A percentile compares a stretch with the other conserved stretches of the same genome.
phyloP scores from a whole-genome alignment of 2,113 vertebrate species.

The Lamprologus speciosus region DNA sequence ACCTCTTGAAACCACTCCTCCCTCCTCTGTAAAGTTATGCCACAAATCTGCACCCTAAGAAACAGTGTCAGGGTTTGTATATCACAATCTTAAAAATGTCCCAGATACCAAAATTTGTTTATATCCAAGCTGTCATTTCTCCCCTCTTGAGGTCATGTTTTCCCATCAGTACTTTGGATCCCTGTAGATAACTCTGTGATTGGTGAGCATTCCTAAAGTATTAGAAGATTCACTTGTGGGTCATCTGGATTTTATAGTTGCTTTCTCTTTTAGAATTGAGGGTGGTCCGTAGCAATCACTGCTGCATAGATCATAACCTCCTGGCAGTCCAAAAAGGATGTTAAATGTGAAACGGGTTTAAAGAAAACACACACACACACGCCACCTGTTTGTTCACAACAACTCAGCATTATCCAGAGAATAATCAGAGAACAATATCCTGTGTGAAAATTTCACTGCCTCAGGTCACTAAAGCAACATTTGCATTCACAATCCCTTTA shows the following conservation, averaged over 20 bases:
- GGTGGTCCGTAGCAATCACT: slow-evolving; percentile 54
- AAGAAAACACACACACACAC: neutral
- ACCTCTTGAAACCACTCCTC: neutral
- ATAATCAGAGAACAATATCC: neutral
- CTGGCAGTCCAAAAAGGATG: slow-evolving; percentile 27
- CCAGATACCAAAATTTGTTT: neutral
- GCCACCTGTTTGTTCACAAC: neutral
- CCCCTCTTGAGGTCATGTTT: slow-evolving; percentile 9
- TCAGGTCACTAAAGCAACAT: neutral
- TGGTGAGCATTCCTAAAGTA: slow-evolving; percentile 59
- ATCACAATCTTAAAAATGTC: neutral
- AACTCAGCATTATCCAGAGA: neutral
- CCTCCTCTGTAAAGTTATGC: neutral
- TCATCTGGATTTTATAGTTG: slow-evolving; percentile 57
- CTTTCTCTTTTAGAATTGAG: slow-evolving; percentile 18
- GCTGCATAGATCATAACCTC: slow-evolving; percentile 51
- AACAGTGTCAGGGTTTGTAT: neutral
- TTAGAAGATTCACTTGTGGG: slow-evolving; percentile 59
- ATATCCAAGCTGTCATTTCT: neutral
- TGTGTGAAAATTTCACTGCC: neutral
- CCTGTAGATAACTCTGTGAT: slow-evolving; percentile 42
- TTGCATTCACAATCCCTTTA: neutral
- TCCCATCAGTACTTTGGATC: slow-evolving; percentile 36
- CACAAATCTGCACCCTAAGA: neutral
- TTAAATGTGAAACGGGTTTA: neutral